These are phyloP conservation scores for Erebia palarica DNA, from an alignment of 2,888 invertebrate species.

Conservation along the genomic window DNA sequence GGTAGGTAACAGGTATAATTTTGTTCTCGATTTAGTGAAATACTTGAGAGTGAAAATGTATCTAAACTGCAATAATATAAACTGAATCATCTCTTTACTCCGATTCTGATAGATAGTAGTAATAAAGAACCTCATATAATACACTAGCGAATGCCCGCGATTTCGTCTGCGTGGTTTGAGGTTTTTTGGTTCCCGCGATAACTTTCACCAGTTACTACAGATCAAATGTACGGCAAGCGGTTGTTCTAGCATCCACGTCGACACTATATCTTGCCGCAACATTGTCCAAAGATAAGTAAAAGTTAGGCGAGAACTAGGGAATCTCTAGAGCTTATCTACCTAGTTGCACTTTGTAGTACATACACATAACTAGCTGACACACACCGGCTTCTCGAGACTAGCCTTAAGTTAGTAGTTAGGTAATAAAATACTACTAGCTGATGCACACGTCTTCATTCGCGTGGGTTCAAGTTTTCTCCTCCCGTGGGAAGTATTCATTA, in stretches of 20 bases:
- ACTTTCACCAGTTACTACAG: too few species aligned
- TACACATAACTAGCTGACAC: neutral
- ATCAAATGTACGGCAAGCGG: neutral
- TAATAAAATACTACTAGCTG: too few species aligned
- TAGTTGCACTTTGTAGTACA: neutral
- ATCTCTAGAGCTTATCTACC: slow-evolving; percentile 11
- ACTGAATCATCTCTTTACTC: neutral
- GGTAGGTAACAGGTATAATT: too few species aligned
- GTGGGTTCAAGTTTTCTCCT: too few species aligned
- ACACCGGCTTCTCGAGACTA: neutral
- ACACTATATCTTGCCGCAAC: slow-evolving; percentile 12
- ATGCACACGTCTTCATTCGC: too few species aligned
- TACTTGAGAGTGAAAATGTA: too few species aligned
- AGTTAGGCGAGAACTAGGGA: slow-evolving; percentile 12
- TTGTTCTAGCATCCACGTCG: neutral
- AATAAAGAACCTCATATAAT: neutral
- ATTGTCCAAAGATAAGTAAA: slow-evolving; percentile 17
- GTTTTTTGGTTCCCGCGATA: too few species aligned
- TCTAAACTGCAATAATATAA: too few species aligned
- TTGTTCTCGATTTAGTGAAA: too few species aligned
- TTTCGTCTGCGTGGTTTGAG: too few species aligned
- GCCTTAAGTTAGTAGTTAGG: neutral
- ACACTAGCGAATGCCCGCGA: too few species aligned
- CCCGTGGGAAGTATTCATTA: too few species aligned
- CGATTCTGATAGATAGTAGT: neutral